Percentiles rank a stretch among this genome's conserved stretches.
phyloP scores from a whole-genome alignment of 2,888 invertebrate genomes.

The Agrilus biguttatus region DNA sequence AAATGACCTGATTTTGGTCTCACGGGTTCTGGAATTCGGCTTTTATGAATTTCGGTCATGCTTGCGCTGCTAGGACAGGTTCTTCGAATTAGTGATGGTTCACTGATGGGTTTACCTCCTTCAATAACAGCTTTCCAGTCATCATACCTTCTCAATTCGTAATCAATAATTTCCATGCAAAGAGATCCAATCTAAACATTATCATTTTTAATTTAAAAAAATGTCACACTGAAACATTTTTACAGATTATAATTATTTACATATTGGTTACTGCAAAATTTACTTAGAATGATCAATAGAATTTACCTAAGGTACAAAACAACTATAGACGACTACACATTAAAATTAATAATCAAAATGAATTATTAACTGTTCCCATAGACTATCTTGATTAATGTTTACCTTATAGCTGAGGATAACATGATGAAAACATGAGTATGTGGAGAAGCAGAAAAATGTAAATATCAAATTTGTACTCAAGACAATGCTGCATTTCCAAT shows the following conservation, averaged over 20 bases:
- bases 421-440: constrained; percentile 87
- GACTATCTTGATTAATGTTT: constrained; percentile 8
- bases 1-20: constrained; percentile 64
- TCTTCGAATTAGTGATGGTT: constrained; percentile 27
- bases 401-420: constrained; percentile 92
- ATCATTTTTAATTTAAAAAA: not conserved
- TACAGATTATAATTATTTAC: no score
- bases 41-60: constrained; percentile 49
- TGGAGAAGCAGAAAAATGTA: constrained; percentile 94
- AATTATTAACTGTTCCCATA: no score
- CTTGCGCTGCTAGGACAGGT: constrained; percentile 28
- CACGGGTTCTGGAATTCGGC: constrained; percentile 59
- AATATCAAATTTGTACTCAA: constrained; percentile 92
- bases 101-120: constrained; percentile 34
- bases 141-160: constrained; percentile 85
- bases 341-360: no score
- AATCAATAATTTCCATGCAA: constrained; percentile 92
- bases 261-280: no score
- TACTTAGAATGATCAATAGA: no score
- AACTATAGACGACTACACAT: no score
- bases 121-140: constrained; percentile 74
- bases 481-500: constrained; percentile 94
- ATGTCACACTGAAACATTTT: not conserved
- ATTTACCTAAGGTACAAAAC: no score
- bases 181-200: constrained; percentile 72